A percentile compares a stretch with the other conserved stretches of the same genome.
phyloP scores from a whole-genome alignment of 1,140 invertebrate genomes.

The Cotesia vestalis region DNA sequence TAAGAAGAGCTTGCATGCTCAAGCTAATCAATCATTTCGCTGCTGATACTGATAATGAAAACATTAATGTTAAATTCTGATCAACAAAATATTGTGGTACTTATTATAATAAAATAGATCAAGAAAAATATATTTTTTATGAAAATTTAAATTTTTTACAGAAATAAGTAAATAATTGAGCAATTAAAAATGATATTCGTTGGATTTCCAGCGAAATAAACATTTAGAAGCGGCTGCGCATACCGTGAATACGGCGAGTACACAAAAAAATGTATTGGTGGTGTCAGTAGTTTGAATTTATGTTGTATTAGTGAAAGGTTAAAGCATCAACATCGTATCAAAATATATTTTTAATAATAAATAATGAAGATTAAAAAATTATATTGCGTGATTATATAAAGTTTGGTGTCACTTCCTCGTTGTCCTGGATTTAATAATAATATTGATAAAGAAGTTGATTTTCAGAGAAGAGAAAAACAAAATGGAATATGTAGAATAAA shows the following conservation, averaged over 20 bases:
- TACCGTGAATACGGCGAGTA: neutral
- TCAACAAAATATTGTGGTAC: no score
- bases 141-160: no score
- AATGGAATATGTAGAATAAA: constrained; percentile 21
- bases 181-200: neutral
- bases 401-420: constrained; percentile 13
- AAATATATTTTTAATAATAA: neutral
- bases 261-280: constrained; percentile 14
- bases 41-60: no score
- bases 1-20: no score
- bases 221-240: constrained; percentile 21
- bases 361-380: no score
- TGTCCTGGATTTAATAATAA: constrained; percentile 43
- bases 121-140: no score
- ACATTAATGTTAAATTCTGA: no score
- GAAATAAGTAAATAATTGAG: no score
- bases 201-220: neutral
- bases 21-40: no score
- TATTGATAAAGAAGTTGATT: constrained; percentile 30
- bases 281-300: constrained; percentile 5
- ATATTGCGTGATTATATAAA: neutral
- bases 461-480: constrained; percentile 6
- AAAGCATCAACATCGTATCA: neutral
- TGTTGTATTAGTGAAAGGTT: constrained; percentile 16
- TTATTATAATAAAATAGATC: no score